A percentile compares a stretch with the other conserved stretches of the same genome.
These are phyloP conservation scores for Drosophila simulans DNA, from an alignment of 1,140 invertebrate species.

Conservation along the genomic window DNA sequence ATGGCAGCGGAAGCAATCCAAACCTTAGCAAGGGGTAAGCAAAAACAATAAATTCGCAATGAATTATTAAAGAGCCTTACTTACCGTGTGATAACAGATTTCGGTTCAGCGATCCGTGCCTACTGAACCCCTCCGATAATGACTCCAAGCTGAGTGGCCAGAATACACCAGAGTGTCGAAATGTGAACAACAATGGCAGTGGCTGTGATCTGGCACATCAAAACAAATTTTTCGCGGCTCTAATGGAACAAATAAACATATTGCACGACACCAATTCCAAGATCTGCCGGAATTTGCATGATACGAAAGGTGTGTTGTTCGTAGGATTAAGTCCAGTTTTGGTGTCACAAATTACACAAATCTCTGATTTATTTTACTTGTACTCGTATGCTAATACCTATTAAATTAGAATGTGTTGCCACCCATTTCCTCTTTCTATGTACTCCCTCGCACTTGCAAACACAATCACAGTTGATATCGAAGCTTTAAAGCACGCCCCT, in stretches of 20 bases:
- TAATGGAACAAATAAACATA: slow-evolving; percentile 84
- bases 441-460: slow-evolving; percentile 46
- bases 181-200: slow-evolving; percentile 56
- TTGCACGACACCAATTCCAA: slow-evolving; percentile 84
- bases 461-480: slow-evolving; percentile 80
- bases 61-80: neutral
- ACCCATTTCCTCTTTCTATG: slow-evolving; percentile 56
- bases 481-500: slow-evolving; percentile 84
- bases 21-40: slow-evolving; percentile 74
- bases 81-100: slow-evolving; percentile 47
- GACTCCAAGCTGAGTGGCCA: slow-evolving; percentile 81
- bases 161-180: slow-evolving; percentile 76
- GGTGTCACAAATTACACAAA: slow-evolving; percentile 1
- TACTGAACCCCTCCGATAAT: slow-evolving; percentile 81
- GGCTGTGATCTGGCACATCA: slow-evolving; percentile 60
- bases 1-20: slow-evolving; percentile 77
- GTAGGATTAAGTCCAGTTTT: neutral
- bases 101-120: slow-evolving; percentile 83
- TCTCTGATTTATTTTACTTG: slow-evolving; percentile 18
- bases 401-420: slow-evolving; percentile 57
- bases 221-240: slow-evolving; percentile 77
- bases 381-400: slow-evolving; percentile 24
- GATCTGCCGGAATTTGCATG: slow-evolving; percentile 83
- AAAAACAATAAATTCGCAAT: neutral
- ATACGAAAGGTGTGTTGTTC: slow-evolving; percentile 77